Evolutionary conservation across 2,888 invertebrate species (phyloP), one percentile per base, ranked within the genome.

Genomic region (Sceliomorpha sp.): DNA sequence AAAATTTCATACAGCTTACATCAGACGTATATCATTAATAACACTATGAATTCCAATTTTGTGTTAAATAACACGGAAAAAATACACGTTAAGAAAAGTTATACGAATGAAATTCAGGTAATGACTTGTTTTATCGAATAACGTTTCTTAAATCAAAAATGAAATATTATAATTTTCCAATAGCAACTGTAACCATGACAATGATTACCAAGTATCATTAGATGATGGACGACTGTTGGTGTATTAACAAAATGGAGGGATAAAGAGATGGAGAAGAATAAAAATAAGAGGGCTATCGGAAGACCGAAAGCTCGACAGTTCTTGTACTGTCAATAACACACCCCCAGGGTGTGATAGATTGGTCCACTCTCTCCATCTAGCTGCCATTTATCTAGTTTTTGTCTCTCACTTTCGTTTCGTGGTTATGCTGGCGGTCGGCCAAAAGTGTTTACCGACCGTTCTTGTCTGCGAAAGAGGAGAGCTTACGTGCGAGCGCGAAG

Each of bases 321-420:
- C 81, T 83, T 84, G 81, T 79, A 79, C 82, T 87, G 86, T 85
- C 86, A 86, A 86, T 86, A 86, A 83, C 85, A 85, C 75, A 78
- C 79, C 79, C 79, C 76, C 69, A 75, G 71, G 78, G 78, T 78
- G 85, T 87, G 86, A 87, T 87, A 85, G 85, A 87, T 87, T 82
- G 83, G 82, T 77, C 78, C 79, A 82, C 79, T 83, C 83, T 82
- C 77, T 73, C 78, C 76, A 82, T 83, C 82, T 81, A 81, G 79
- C 77, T 79, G 80, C 79, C 84, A 86, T 87, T 87, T 87, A 87
- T 87, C 85, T 86, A 79, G 79, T 85, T 84, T 86, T 86, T 85
- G 80, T 84, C 76, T 80, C 74, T 80, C 79, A 78, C 82, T 84
- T 83, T 85, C 78, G 78, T 80, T 81, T 76, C 74, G 81, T 80